phyloP scores from a whole-genome alignment of 2,888 invertebrate species.

The Sisyra terminalis region DNA sequence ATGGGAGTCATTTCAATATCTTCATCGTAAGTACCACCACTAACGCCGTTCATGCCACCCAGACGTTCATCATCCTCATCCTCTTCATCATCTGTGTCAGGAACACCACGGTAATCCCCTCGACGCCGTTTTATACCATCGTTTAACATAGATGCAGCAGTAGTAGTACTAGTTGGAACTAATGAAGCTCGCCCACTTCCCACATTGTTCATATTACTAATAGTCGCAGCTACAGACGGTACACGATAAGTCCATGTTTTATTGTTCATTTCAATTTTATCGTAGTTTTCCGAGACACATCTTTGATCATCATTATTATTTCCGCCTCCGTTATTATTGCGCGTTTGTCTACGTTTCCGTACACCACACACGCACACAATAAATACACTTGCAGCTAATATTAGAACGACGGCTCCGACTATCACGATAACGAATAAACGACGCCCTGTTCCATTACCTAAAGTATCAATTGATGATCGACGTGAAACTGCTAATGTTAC shows the following conservation, averaged over 20 bases:
- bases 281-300: constrained; percentile 45
- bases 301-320: constrained; percentile 21
- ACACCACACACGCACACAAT: constrained; percentile 43
- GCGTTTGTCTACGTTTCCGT: constrained; percentile 44
- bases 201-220: constrained; percentile 4
- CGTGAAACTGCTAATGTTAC: constrained; percentile 55
- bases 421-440: constrained; percentile 46
- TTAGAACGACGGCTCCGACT: constrained; percentile 44
- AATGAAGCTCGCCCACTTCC: constrained; percentile 11
- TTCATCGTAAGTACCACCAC: constrained; percentile 31
- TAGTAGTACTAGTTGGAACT: constrained; percentile 17
- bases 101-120: constrained; percentile 57
- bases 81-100: constrained; percentile 39
- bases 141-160: constrained; percentile 11
- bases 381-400: constrained; percentile 46
- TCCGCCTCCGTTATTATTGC: constrained; percentile 21
- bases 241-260: constrained; percentile 22
- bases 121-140: constrained; percentile 34
- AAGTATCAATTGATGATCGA: constrained; percentile 38
- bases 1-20: constrained; percentile 20
- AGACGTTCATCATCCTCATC: constrained; percentile 37
- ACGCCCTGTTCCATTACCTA: constrained; percentile 33
- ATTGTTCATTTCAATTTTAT: constrained; percentile 62
- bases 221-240: constrained; percentile 10
- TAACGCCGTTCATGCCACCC: constrained; percentile 43